These are phyloP conservation scores for Cynodonichthys magdalenae DNA, from an alignment of 2,797 vertebrate genomes.

Conservation along the genomic window DNA sequence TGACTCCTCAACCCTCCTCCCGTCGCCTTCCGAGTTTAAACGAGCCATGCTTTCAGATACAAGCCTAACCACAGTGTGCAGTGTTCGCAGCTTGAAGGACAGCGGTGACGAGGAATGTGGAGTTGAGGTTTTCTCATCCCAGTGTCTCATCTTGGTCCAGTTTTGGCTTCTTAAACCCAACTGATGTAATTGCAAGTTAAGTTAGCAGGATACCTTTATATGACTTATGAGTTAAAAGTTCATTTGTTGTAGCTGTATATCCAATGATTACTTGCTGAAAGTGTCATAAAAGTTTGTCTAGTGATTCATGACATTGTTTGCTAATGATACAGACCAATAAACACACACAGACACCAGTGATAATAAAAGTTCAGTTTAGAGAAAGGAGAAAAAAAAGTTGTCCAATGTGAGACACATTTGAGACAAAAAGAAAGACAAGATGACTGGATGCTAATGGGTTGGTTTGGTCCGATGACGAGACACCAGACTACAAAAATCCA, in stretches of 20 bases:
- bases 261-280: no score
- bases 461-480: conserved; percentile 67
- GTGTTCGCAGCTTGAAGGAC: conserved; percentile 36
- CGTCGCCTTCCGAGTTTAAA: conserved; percentile 31
- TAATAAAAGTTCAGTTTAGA: conserved; percentile 55
- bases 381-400: conserved; percentile 11
- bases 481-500: conserved; percentile 68
- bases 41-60: conserved; percentile 27
- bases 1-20: conserved; percentile 18
- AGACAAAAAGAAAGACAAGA: conserved; percentile 49
- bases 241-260: no score
- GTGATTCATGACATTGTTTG: no score
- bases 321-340: no score
- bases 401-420: conserved; percentile 59
- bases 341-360: conserved; percentile 36
- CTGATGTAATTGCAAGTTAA: conserved; percentile 52
- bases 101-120: conserved; percentile 37
- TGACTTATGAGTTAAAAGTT: conserved; percentile 34
- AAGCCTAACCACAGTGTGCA: conserved; percentile 26
- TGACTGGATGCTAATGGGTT: conserved; percentile 72
- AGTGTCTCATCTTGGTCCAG: conserved; percentile 26
- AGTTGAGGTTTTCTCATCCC: conserved; percentile 43
- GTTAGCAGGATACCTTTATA: conserved; percentile 35
- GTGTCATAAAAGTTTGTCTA: no score
- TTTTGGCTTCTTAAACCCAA: conserved; percentile 22